Evolutionary conservation across 2,888 invertebrate species (phyloP).

Genomic region (Caradrina kadenii): DNA sequence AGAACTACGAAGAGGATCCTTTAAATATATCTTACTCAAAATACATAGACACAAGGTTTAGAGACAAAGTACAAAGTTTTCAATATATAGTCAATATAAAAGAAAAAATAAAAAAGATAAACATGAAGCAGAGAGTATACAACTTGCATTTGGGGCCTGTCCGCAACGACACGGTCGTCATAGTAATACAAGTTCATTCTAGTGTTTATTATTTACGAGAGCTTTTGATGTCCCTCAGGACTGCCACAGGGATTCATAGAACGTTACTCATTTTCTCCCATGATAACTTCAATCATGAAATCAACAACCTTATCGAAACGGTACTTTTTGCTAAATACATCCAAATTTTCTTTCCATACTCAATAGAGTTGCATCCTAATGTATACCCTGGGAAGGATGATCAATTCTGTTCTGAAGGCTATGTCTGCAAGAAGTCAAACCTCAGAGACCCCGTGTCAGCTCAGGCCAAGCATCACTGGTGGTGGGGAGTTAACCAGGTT

Average conservation of each 20-base stretch:
- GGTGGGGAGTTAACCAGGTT: constrained; percentile 75
- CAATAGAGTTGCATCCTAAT: constrained; percentile 71
- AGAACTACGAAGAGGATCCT: constrained; percentile 57
- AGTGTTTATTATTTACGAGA: constrained; percentile 64
- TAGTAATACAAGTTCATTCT: constrained; percentile 75
- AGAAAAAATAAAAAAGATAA: constrained; percentile 60
- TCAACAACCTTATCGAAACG: constrained; percentile 60
- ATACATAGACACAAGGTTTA: constrained; percentile 30
- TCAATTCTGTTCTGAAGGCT: constrained; percentile 65
- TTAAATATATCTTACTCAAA: constrained; percentile 13
- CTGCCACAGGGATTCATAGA: constrained; percentile 65
- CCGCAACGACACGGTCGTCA: constrained; percentile 44
- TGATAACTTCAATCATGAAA: constrained; percentile 58
- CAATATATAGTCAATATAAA: constrained; percentile 59
- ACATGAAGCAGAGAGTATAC: constrained; percentile 64
- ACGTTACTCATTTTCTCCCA: constrained; percentile 72
- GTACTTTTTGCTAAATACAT: constrained; percentile 60
- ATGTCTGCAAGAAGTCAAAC: constrained; percentile 62
- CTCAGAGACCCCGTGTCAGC: constrained; percentile 60
- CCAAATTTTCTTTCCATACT: constrained; percentile 72
- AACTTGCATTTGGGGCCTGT: constrained; percentile 51
- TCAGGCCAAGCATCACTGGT: constrained; percentile 76
- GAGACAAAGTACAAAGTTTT: constrained; percentile 27
- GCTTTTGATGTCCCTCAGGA: constrained; percentile 66
- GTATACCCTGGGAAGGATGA: constrained; percentile 72